A percentile compares a stretch with the other conserved stretches of the same genome.
Conservation (phyloP, 2,888 invertebrate species). For the Dynastes hyllus region DNA sequence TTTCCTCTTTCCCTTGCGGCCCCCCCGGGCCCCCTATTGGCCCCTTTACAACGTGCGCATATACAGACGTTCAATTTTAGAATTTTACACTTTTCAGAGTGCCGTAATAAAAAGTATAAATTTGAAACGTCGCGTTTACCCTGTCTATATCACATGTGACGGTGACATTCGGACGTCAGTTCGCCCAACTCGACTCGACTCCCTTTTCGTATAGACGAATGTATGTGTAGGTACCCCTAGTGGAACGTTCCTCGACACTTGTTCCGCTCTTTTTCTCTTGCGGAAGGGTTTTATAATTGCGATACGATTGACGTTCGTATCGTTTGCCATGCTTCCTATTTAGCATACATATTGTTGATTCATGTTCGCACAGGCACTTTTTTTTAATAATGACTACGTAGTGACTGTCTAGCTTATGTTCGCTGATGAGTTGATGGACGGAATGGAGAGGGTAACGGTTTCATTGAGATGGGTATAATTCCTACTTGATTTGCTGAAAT, state of each 20-base stretch:
- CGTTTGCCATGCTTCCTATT: constrained; percentile 67
- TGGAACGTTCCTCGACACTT: constrained; percentile 18
- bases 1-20: neutral
- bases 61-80: constrained; percentile 58
- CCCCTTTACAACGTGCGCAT: neutral
- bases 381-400: constrained; percentile 10
- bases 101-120: constrained; percentile 64
- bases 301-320: constrained; percentile 67
- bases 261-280: constrained; percentile 35
- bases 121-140: constrained; percentile 61
- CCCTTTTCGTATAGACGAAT: neutral
- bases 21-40: too few species aligned
- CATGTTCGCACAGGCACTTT: constrained; percentile 61
- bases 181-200: constrained; percentile 39
- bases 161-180: constrained; percentile 61
- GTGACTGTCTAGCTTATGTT: too few species aligned
- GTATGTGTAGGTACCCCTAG: constrained; percentile 6
- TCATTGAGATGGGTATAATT: too few species aligned
- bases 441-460: too few species aligned
- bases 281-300: constrained; percentile 70
- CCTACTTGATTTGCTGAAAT: too few species aligned
- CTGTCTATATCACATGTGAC: constrained; percentile 60
- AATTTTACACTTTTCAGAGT: constrained; percentile 66
- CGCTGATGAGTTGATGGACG: too few species aligned
- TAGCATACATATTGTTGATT: constrained; percentile 71